A percentile compares a stretch with the other conserved stretches of the same genome.
These are phyloP conservation scores for Argopecten irradians DNA, from an alignment of 1,140 invertebrate genomes.

Conservation along the genomic window DNA sequence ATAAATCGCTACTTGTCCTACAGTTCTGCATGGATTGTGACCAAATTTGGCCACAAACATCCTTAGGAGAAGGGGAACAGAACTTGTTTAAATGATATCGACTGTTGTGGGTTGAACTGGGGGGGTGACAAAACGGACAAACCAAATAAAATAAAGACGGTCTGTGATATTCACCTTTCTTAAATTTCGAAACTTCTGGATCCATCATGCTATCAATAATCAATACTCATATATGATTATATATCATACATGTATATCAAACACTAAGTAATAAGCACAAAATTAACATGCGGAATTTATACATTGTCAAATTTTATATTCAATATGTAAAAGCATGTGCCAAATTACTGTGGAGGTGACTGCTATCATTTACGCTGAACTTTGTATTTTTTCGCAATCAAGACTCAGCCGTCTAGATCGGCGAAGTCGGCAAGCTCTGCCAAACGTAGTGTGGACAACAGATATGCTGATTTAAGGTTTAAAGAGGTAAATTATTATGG, in stretches of 20 bases:
- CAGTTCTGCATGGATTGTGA: too few species aligned
- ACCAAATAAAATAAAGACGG: too few species aligned
- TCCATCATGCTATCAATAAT: not conserved
- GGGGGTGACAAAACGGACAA: too few species aligned
- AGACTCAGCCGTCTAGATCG: conserved; percentile 30
- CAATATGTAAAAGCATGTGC: not conserved
- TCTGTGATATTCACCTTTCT: too few species aligned
- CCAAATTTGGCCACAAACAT: too few species aligned
- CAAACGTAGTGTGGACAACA: conserved; percentile 33
- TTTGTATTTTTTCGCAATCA: not conserved
- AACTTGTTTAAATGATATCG: too few species aligned
- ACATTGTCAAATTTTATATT: not conserved
- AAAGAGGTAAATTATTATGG: not conserved
- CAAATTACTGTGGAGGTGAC: not conserved
- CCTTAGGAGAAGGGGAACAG: too few species aligned
- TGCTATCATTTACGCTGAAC: not conserved
- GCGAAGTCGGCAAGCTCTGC: conserved; percentile 37
- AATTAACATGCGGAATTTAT: not conserved
- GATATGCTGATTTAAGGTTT: conserved; percentile 16
- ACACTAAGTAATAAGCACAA: not conserved
- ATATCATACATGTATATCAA: not conserved
- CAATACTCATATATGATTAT: not conserved
- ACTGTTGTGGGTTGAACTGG: too few species aligned
- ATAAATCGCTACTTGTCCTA: too few species aligned
- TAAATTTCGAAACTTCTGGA: not conserved